Conservation (phyloP, 2,888 invertebrate genomes). For the Odontocolon sp. region DNA sequence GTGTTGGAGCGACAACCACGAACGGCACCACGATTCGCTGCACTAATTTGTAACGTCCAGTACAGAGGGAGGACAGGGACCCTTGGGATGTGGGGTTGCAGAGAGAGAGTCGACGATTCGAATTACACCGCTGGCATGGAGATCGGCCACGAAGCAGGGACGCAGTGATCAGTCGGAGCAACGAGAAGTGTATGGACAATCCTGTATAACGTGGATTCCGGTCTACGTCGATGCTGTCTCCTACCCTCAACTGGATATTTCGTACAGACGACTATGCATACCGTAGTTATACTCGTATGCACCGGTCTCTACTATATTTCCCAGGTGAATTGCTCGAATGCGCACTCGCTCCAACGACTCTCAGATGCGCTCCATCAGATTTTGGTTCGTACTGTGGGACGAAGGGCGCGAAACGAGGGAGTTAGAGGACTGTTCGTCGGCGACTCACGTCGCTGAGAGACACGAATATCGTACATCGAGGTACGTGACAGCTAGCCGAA, state of each 20-base stretch:
- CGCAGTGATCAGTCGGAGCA: conserved; percentile 45
- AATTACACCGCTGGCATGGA: conserved; percentile 53
- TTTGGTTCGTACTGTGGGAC: conserved; percentile 19
- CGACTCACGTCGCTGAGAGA: conserved; percentile 22
- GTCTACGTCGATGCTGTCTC: background rate
- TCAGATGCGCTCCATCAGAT: conserved; percentile 42
- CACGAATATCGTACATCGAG: conserved; percentile 44
- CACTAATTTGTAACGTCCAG: conserved; percentile 68
- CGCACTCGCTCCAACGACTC: too few species aligned
- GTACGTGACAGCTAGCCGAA: conserved; percentile 40
- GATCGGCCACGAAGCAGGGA: conserved; percentile 41
- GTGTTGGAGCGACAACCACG: conserved; percentile 11
- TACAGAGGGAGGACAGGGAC: conserved; percentile 46
- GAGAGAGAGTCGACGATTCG: conserved; percentile 52
- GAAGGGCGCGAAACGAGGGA: conserved; percentile 12
- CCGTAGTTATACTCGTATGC: background rate
- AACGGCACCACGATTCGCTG: conserved; percentile 52
- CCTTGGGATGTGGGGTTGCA: conserved; percentile 45
- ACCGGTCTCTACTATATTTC: conserved; percentile 38
- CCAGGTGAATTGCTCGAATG: conserved; percentile 40
- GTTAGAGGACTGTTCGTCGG: background rate
- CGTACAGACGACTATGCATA: background rate
- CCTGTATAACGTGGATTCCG: background rate
- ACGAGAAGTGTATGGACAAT: conserved; percentile 16
- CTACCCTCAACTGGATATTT: conserved; percentile 9